These are phyloP conservation scores for Dorcus hopei DNA, from an alignment of 2,888 invertebrate species.

Conservation along the genomic window DNA sequence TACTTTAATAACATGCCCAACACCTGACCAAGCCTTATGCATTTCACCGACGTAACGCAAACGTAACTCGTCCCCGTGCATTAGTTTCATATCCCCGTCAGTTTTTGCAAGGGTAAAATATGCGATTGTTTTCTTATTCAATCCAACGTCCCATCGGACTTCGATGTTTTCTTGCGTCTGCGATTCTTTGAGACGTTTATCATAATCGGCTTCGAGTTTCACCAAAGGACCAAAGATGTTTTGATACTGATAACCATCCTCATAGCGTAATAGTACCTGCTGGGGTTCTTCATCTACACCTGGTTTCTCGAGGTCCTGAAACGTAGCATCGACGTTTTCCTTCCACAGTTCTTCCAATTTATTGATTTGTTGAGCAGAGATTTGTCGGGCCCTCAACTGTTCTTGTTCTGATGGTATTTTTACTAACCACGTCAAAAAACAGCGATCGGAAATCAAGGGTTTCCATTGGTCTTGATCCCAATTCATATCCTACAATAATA, in stretches of 20 bases:
- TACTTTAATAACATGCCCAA: conserved; percentile 96
- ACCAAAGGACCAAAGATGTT: conserved; percentile 97
- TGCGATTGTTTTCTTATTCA: conserved; percentile 97
- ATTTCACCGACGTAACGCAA: conserved; percentile 90
- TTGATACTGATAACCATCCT: conserved; percentile 99
- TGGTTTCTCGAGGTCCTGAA: conserved; percentile 97
- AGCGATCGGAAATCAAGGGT: conserved; percentile 93
- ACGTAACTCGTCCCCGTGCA: conserved; percentile 97
- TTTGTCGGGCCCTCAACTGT: conserved; percentile 91
- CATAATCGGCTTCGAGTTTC: conserved; percentile 97
- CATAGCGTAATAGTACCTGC: conserved; percentile 75
- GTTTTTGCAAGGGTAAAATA: conserved; percentile 97
- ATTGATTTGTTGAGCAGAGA: conserved; percentile 95
- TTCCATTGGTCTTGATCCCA: conserved; percentile 99
- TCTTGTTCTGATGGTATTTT: conserved; percentile 97
- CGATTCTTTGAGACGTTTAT: conserved; percentile 94
- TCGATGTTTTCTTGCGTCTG: conserved; percentile 98
- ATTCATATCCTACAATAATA: conserved; percentile 75
- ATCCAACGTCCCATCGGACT: conserved; percentile 97
- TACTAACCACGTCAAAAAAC: conserved; percentile 95
- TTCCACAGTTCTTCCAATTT: conserved; percentile 99
- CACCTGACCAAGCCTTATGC: conserved; percentile 95
- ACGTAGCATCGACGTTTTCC: conserved; percentile 95
- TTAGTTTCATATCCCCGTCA: conserved; percentile 96
- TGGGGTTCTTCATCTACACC: conserved; percentile 98